phyloP scores from a whole-genome alignment of 2,797 vertebrate species.

The Rhinoraja longicauda region DNA sequence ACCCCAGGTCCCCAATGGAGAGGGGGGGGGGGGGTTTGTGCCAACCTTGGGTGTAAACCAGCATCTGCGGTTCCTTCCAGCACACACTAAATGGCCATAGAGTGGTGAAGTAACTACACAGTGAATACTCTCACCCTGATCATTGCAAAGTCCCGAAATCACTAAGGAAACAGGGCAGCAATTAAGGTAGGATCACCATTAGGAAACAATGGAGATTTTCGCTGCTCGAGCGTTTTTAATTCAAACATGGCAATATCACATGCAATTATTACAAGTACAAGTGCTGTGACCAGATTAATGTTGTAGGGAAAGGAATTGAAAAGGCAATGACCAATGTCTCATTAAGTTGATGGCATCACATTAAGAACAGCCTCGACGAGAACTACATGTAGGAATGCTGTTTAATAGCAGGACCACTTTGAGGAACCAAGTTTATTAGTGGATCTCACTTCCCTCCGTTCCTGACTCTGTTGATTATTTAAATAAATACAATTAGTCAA shows the following conservation, averaged over 20 bases:
- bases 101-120: background rate
- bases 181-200: constrained; percentile 23
- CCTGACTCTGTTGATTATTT: background rate
- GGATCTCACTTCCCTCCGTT: background rate
- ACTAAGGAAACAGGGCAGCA: background rate
- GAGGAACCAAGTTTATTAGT: constrained; percentile 8
- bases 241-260: background rate
- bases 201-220: constrained; percentile 11
- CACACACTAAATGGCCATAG: background rate
- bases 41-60: no score
- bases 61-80: no score
- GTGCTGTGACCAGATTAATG: constrained; percentile 22
- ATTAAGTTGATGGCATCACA: constrained; percentile 29
- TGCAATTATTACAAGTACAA: constrained; percentile 29
- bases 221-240: background rate
- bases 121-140: background rate
- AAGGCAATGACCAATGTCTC: constrained; percentile 34
- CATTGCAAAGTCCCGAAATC: background rate
- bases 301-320: constrained; percentile 6
- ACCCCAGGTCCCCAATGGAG: no score
- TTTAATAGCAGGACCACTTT: background rate
- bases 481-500: background rate
- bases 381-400: constrained; percentile 10
- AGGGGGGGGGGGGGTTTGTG: no score
- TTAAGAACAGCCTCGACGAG: constrained; percentile 11